Evolutionary conservation across 2,113 vertebrate genomes (phyloP).

Genomic region (Poecilia latipinna): DNA sequence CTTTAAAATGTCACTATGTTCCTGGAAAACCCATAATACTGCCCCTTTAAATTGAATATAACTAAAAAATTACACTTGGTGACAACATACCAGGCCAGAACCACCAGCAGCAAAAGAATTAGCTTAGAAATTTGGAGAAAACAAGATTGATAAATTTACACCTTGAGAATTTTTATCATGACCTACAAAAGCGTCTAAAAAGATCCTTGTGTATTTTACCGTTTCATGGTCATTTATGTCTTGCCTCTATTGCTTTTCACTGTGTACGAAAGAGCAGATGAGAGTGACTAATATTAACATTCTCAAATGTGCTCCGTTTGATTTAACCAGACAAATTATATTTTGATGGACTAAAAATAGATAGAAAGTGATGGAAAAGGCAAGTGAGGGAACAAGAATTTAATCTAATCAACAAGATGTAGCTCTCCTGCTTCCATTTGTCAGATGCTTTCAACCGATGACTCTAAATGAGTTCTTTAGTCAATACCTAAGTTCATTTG

Average conservation of each 20-base stretch:
- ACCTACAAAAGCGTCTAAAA: not conserved
- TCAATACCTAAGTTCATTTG: not conserved
- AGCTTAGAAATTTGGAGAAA: not conserved
- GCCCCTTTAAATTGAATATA: no score
- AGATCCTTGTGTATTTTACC: not conserved
- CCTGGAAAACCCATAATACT: no score
- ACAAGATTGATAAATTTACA: not conserved
- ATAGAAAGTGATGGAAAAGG: not conserved
- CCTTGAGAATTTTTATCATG: not conserved
- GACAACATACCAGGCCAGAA: no score
- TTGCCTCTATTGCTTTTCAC: not conserved
- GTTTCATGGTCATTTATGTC: not conserved
- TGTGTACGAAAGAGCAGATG: not conserved
- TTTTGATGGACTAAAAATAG: constrained; percentile 6
- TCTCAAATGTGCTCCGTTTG: constrained; percentile 19
- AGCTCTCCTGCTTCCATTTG: constrained; percentile 13
- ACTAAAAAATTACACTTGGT: no score
- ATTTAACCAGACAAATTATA: constrained; percentile 40
- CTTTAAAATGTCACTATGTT: no score
- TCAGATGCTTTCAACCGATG: constrained; percentile 27
- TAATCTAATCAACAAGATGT: constrained; percentile 42
- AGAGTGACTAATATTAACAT: constrained; percentile 3
- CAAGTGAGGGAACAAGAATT: constrained; percentile 1
- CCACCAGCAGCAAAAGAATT: no score
- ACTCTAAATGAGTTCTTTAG: constrained; percentile 6